phyloP scores from a whole-genome alignment of 2,888 invertebrate genomes.

The Cosmopolites sordidus region DNA sequence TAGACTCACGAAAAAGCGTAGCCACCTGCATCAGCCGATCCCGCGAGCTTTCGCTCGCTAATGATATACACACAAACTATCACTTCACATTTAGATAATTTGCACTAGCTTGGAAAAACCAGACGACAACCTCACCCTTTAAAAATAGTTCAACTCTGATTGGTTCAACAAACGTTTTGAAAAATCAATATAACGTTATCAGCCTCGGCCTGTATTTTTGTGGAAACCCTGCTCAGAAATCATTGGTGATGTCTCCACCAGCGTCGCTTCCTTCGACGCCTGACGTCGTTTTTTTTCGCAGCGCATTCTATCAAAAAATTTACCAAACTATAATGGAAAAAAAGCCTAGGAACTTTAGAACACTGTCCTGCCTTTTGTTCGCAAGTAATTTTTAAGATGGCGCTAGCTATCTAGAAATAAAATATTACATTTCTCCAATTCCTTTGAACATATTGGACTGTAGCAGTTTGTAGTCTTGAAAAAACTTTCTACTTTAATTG shows the following conservation, averaged over 20 bases:
- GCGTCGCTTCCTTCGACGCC: conserved; percentile 47
- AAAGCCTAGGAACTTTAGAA: conserved; percentile 1
- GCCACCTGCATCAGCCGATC: conserved; percentile 60
- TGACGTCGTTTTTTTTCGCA: conserved; percentile 44
- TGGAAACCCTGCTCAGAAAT: conserved; percentile 45
- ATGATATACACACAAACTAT: conserved; percentile 35
- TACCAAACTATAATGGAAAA: conserved; percentile 33
- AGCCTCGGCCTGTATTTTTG: conserved; percentile 52
- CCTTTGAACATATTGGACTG: no score
- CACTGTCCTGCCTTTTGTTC: neutral
- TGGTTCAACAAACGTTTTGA: conserved; percentile 56
- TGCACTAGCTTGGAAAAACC: conserved; percentile 46
- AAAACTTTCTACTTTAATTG: no score
- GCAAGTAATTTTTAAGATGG: neutral
- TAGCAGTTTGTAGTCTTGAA: no score
- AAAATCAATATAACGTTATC: conserved; percentile 63
- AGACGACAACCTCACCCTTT: conserved; percentile 54
- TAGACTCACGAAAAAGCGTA: conserved; percentile 63
- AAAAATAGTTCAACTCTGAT: conserved; percentile 53
- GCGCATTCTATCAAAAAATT: conserved; percentile 44
- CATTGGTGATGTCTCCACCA: conserved; percentile 47
- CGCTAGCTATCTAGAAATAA: neutral
- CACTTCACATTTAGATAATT: conserved; percentile 37
- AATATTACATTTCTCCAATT: no score
- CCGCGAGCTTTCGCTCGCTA: conserved; percentile 41